These are phyloP conservation scores for Sebastes umbrosus DNA, from an alignment of 2,797 vertebrate species.

Conservation along the genomic window DNA sequence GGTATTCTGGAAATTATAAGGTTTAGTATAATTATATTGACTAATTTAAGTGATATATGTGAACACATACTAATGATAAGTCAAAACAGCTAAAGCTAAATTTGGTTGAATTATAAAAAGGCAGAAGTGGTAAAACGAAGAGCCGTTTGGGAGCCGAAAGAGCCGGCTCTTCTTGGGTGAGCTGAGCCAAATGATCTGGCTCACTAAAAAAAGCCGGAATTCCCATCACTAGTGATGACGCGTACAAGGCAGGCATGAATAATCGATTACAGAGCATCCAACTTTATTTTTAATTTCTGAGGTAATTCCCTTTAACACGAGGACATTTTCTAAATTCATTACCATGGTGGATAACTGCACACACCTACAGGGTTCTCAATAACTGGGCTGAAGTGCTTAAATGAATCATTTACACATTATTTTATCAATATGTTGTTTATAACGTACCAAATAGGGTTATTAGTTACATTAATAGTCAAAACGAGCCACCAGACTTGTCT, in stretches of 20 bases:
- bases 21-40: too few species aligned
- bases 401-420: not conserved
- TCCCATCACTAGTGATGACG: slow-evolving; percentile 54
- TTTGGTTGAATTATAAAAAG: too few species aligned
- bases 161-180: too few species aligned
- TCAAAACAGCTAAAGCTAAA: too few species aligned
- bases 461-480: too few species aligned
- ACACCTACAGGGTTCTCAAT: not conserved
- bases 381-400: not conserved
- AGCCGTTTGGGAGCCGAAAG: too few species aligned
- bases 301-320: not conserved
- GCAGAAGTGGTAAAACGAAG: too few species aligned
- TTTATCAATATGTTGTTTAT: not conserved
- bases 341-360: rapidly evolving
- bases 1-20: too few species aligned
- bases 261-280: slow-evolving; percentile 4
- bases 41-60: too few species aligned
- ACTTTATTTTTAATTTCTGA: not conserved
- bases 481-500: rapidly evolving
- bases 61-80: too few species aligned
- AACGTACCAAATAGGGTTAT: not conserved
- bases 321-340: not conserved
- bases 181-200: too few species aligned
- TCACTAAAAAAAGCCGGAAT: too few species aligned
- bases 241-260: not conserved